These are phyloP conservation scores for Microctenopoma steveboyesi DNA, from an alignment of 2,797 vertebrate species.

Conservation along the genomic window DNA sequence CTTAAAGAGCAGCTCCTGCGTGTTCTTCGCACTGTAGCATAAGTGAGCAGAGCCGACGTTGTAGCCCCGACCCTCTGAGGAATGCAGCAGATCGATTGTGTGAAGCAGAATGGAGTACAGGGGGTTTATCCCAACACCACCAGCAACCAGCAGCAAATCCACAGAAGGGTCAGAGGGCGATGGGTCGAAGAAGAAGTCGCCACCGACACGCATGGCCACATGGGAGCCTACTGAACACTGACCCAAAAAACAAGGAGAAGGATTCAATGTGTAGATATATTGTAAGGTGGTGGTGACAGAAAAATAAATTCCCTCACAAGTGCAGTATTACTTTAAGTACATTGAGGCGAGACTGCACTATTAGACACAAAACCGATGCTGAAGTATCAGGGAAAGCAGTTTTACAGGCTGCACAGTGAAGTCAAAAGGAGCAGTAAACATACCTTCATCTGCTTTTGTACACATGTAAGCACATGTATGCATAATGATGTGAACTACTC, in stretches of 20 bases:
- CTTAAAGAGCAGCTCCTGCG: constrained; percentile 92
- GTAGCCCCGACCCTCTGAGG: constrained; percentile 68
- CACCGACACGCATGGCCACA: constrained; percentile 91
- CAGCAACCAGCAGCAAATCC: constrained; percentile 91
- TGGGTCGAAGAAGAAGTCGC: constrained; percentile 95
- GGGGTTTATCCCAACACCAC: constrained; percentile 97
- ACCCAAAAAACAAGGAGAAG: neutral
- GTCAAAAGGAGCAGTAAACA: constrained; percentile 42
- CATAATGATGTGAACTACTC: constrained; percentile 9
- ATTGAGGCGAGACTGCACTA: neutral
- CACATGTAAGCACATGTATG: constrained; percentile 1
- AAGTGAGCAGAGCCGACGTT: constrained; percentile 85
- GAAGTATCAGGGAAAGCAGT: neutral
- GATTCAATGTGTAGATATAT: neutral
- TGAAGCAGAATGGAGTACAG: constrained; percentile 95
- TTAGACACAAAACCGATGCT: constrained; percentile 3
- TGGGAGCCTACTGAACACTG: constrained; percentile 89
- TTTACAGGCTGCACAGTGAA: constrained; percentile 26
- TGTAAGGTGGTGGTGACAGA: neutral
- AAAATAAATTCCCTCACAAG: constrained; percentile 1
- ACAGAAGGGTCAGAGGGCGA: constrained; percentile 85
- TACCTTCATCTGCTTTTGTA: constrained; percentile 35
- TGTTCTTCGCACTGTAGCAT: constrained; percentile 91
- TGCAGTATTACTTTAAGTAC: constrained; percentile 1
- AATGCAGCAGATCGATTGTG: constrained; percentile 84